Evolutionary conservation across 1,140 invertebrate species (phyloP), one percentile per base, ranked within the genome.

Genomic region (Bombus vancouverensis): DNA sequence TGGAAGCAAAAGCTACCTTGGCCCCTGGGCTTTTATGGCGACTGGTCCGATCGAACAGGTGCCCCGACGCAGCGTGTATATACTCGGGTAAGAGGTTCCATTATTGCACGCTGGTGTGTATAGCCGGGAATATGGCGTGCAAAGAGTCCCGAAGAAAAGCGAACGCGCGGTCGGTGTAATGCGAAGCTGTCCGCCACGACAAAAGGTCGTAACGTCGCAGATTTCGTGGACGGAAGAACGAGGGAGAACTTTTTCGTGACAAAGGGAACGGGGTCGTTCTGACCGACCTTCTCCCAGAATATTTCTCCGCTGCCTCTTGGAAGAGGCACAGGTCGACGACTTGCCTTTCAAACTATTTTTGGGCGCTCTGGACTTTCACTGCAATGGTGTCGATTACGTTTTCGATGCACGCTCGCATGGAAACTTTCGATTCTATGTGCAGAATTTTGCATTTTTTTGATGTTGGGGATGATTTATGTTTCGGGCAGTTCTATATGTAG

Each of bases 21-120:
- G 84, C 86, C 87, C 87, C 83, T 89, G 82, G 83, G 89, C 91
- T 91, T 93, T 92, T 92, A 91, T 91, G 92, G 87, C 83, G 90
- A 90, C 81, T 90, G 87, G 91, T 88, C 87, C 88, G 89, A 92
- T 93, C 92, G 92, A 93, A 93, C 92, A 93, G 92, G 92, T 93
- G 92, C 92, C 86, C 88, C 86, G 77, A 28, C 78, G 80, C 62
- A 71, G 39, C 75, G 86, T 81, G 71, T 73, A 75, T 74, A 74
- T 47, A 81, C 89, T 62, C 53, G 72, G 65, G 74, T 90, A 90
- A 90, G 89, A 90, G 89, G 76, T 90, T 76, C 89, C 83, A 90
- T 90, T 90, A 90, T 90, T 88, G 86, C 79, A 13, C 32, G 62
- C 2, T 42, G 62, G 79, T 90, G 88, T 89, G 62, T 79, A 89